Evolutionary conservation across 2,888 invertebrate genomes (phyloP).

Genomic region (Erebia epiphron): DNA sequence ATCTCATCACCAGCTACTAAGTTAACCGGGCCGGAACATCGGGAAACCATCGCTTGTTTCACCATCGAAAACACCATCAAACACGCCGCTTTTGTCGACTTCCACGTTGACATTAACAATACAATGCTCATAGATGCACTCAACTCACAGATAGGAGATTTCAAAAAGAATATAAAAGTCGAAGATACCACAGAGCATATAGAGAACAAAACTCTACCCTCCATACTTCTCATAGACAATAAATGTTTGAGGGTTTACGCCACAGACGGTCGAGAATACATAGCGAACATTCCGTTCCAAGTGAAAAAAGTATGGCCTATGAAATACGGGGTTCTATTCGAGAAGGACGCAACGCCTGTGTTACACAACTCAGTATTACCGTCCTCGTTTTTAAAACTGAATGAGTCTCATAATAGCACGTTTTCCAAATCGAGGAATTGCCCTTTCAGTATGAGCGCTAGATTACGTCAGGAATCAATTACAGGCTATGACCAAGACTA

Average conservation of each 20-base stretch:
- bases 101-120: constrained; percentile 78
- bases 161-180: constrained; percentile 75
- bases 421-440: constrained; percentile 60
- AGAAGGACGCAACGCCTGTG: constrained; percentile 83
- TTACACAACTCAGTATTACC: constrained; percentile 62
- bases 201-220: constrained; percentile 81
- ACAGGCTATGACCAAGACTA: constrained; percentile 73
- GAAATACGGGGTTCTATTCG: constrained; percentile 92
- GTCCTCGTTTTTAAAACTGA: constrained; percentile 62
- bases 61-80: constrained; percentile 92
- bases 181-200: constrained; percentile 78
- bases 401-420: constrained; percentile 69
- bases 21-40: constrained; percentile 74
- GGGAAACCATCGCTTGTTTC: constrained; percentile 87
- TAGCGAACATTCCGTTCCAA: constrained; percentile 90
- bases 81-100: constrained; percentile 90
- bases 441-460: constrained; percentile 68
- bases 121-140: constrained; percentile 80
- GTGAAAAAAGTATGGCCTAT: constrained; percentile 93
- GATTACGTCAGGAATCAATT: constrained; percentile 64
- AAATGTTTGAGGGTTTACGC: constrained; percentile 90
- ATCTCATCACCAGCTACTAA: constrained; percentile 79
- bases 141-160: constrained; percentile 76
- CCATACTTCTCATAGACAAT: constrained; percentile 89
- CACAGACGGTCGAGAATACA: constrained; percentile 91